A percentile compares a stretch with the other conserved stretches of the same genome.
phyloP scores from a whole-genome alignment of 2,113 vertebrate species.

The Gadus chalcogrammus region DNA sequence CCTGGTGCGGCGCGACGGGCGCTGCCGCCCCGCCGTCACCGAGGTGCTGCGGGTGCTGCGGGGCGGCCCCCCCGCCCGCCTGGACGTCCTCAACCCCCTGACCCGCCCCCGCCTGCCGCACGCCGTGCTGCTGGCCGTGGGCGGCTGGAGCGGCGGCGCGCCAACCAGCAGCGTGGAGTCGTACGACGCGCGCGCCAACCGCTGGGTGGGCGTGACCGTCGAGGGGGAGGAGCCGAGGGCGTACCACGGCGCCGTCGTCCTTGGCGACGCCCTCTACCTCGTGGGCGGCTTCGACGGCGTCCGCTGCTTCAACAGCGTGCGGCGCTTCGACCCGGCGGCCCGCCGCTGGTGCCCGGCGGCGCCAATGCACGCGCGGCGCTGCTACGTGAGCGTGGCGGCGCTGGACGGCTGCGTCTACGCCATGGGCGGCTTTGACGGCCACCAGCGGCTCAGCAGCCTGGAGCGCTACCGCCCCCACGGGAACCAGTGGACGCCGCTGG shows the following conservation, averaged over 20 bases:
- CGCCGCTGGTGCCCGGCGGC: slow-evolving; percentile 77
- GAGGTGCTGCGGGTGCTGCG: background rate
- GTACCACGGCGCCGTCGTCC: slow-evolving; percentile 71
- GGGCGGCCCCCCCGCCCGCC: background rate
- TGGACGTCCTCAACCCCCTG: background rate
- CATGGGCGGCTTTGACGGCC: slow-evolving; percentile 81
- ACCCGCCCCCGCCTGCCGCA: background rate
- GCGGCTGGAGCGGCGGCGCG: background rate
- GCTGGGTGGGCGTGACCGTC: background rate
- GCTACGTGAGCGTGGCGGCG: slow-evolving; percentile 77
- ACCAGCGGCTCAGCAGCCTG: slow-evolving; percentile 71
- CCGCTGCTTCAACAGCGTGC: slow-evolving; percentile 76
- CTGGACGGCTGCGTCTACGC: slow-evolving; percentile 76
- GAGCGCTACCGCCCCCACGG: slow-evolving; percentile 77
- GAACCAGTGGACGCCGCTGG: slow-evolving; percentile 80
- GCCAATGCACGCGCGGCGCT: slow-evolving; percentile 78
- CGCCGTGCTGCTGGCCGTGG: background rate
- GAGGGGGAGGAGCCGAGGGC: slow-evolving; percentile 52
- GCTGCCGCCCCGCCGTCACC: background rate
- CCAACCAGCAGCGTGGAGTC: background rate
- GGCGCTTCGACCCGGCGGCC: slow-evolving; percentile 70
- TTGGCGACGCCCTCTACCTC: slow-evolving; percentile 77
- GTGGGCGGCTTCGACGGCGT: slow-evolving; percentile 77
- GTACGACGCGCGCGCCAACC: background rate
- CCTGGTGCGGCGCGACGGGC: background rate